Base-by-base conservation (phyloP, 2,888 invertebrate species). In the Drosophila multiciliata region DNA sequence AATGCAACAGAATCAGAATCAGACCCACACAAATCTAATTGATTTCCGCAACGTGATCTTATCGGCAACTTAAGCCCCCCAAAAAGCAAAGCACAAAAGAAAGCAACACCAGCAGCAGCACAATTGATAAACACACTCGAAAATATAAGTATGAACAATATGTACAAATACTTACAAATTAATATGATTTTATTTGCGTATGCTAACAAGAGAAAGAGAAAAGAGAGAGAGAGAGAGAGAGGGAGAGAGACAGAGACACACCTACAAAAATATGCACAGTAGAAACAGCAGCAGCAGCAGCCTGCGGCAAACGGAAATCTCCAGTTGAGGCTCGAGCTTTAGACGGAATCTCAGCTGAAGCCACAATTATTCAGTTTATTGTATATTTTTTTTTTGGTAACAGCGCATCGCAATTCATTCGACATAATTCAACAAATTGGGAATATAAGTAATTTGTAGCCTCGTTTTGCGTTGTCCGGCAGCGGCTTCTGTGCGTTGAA, bases 401-500 rank as follows among this genome's bases (percentile, higher is more conserved):
- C 8, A 45, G 4, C 15, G 23, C 45, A 15, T 8, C 4, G 23
- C 45, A 87, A 82, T 70, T 89, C 85, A 87, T 89, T 87, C 80
- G 89, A 82, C 82, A 89, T 84, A 84, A 85, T 80, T 85, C 66
- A 84, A 73, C 62, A 52, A 71, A 76, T 67, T 73, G 82, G 70
- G 71, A 78, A 80, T 71, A 72, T 69, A 82, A 74, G 71, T 76
- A 74, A 84, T 82, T 84, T 87, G 74, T 82, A 85, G 86, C 77
- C 74, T 64, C 83, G 85, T 76, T 82, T 58, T 58, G 42, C 59
- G 55, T 38, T 63, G 69, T 77, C 73, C 66, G 70, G 48, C 53
- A n/a, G 64, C 65, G 59, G 82, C 73, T 81, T 65, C 78, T 78
- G 82, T 82, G 68, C 73, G 80, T 75, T 71, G 75, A 73, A 73